phyloP scores from a whole-genome alignment of 2,797 vertebrate species.

The Peromyscus melanophrys region DNA sequence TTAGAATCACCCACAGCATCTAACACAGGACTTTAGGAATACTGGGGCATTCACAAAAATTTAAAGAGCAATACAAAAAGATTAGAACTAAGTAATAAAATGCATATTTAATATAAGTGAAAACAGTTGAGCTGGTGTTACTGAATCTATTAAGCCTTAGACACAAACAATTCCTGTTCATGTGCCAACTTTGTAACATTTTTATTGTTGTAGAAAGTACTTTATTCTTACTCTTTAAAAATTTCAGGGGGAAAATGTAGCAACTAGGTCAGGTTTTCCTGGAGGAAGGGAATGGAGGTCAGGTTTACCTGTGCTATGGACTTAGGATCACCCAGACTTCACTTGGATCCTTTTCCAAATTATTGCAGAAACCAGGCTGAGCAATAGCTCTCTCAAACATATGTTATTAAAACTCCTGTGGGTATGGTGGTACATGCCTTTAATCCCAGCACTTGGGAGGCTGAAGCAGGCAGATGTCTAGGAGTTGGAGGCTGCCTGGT shows the following conservation, averaged over 20 bases:
- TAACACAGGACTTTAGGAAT: slow-evolving; percentile 43
- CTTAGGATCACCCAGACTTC: not conserved
- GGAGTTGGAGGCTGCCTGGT: not conserved
- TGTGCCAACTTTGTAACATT: slow-evolving; percentile 9
- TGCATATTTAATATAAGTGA: slow-evolving; percentile 48
- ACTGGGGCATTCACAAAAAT: slow-evolving; percentile 20
- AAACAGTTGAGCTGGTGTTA: slow-evolving; percentile 1
- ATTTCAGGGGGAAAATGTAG: not conserved
- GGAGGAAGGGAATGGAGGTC: not conserved
- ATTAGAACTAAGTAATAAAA: slow-evolving; percentile 51
- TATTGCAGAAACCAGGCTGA: not conserved
- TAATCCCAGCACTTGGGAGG: not conserved
- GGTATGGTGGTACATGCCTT: not conserved
- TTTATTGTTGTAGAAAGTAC: slow-evolving; percentile 35
- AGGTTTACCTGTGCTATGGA: not conserved
- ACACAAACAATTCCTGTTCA: not conserved
- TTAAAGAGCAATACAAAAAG: slow-evolving; percentile 10
- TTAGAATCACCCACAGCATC: not conserved
- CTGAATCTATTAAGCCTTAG: slow-evolving; percentile 16
- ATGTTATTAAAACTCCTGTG: not conserved
- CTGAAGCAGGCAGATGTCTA: too few relatives aligned
- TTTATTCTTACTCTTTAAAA: slow-evolving; percentile 16
- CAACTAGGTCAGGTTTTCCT: not conserved
- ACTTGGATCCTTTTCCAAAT: not conserved
- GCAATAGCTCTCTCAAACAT: slow-evolving; percentile 22